Evolutionary conservation across 2,113 vertebrate species (phyloP).

Genomic region (Mastomys natalensis): DNA sequence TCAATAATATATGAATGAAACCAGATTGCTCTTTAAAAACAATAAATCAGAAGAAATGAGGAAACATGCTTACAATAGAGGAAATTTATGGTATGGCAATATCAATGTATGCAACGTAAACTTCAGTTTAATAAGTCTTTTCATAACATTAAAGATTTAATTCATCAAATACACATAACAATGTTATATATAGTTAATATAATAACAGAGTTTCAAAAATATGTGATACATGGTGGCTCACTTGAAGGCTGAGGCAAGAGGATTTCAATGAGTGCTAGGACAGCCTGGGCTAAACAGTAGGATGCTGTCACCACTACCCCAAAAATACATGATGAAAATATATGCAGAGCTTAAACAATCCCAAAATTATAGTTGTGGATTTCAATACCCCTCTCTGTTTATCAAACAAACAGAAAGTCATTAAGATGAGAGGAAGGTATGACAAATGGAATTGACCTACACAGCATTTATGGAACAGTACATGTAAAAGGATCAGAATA

Average conservation of each 20-base stretch:
- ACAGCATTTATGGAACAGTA: background rate
- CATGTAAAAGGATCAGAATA: constrained; percentile 14
- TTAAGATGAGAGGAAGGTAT: background rate
- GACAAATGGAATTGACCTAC: background rate
- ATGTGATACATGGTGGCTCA: background rate
- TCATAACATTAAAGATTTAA: background rate
- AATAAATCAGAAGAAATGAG: background rate
- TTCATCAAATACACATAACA: background rate
- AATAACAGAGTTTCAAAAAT: constrained; percentile 43
- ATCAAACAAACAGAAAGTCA: constrained; percentile 42
- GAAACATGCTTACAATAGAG: constrained; percentile 4
- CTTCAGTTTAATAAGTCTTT: constrained; percentile 12
- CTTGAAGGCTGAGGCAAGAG: background rate
- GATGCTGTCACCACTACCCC: background rate
- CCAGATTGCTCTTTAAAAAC: background rate
- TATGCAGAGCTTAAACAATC: background rate
- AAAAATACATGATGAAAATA: background rate
- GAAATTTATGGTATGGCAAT: background rate
- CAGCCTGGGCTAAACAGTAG: background rate
- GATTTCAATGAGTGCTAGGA: background rate
- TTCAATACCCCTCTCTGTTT: background rate
- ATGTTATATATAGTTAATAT: background rate
- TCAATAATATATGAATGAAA: constrained; percentile 10
- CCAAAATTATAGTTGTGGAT: background rate
- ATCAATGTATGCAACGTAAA: background rate